Evolutionary conservation across 2,888 invertebrate genomes (phyloP), one percentile per base, ranked within the genome.

Genomic region (Spodoptera exigua): DNA sequence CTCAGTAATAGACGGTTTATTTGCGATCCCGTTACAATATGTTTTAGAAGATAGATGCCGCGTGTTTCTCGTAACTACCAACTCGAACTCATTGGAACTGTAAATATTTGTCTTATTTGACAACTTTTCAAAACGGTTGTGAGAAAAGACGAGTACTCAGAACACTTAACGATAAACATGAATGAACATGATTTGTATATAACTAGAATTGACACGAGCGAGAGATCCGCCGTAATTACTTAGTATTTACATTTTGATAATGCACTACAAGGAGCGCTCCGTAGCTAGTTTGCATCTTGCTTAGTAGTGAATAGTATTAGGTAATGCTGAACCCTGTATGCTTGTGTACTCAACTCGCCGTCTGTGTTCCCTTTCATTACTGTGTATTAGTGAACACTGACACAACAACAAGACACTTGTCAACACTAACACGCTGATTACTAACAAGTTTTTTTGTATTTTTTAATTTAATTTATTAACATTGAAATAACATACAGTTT

Each of bases 271-370:
- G 69, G 85, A 91, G 87, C 88, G 90, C 89, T 91, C 88, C 76
- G 86, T 93, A 92, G 89, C 78, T 91, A 91, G 89, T 78, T 59
- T 91, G 93, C 93, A 93, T 93, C 89, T 89, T 88, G 92, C 91
- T 92, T 90, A 67, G 75, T 86, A 85, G 82, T 78, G 70, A 80
- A 77, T 86, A 86, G 84, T 76, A 70, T 72, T 88, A 85, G 86
- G 79, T 75, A 49, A 86, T 88, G 89, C 90, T 89, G 89, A 79
- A 89, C 87, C 90, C 90, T 82, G 83, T 86, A 87, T 88, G 92
- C 92, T 92, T 93, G 91, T 93, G 92, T 93, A 93, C 90, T 92
- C 90, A 88, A 86, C 46, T 84, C 85, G 91, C 90, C 91, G 89
- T 90, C 89, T 89, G 87, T 92, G 89, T 91, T 89, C 85, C 88